phyloP scores from a whole-genome alignment of 1,140 invertebrate genomes.

The Daktulosphaira vitifoliae region DNA sequence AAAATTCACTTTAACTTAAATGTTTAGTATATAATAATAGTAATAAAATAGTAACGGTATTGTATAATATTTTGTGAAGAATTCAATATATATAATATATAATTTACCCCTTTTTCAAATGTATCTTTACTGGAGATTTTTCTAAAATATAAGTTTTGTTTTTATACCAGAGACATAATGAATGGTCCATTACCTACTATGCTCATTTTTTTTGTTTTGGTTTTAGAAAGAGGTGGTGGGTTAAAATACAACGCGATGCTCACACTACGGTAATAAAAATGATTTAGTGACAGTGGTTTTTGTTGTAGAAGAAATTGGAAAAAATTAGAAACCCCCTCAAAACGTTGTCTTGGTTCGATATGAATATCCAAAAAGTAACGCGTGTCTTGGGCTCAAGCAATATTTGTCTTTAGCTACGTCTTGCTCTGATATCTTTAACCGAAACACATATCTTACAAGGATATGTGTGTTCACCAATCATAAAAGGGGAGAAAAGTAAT shows the following conservation, averaged over 20 bases:
- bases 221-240: neutral
- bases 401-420: constrained; percentile 24
- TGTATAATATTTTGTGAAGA: no score
- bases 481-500: constrained; percentile 15
- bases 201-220: neutral
- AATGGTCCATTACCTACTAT: constrained; percentile 2
- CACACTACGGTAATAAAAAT: constrained; percentile 14
- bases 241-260: neutral
- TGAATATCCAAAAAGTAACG: constrained; percentile 1
- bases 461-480: constrained; percentile 20
- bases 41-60: no score
- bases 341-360: no score
- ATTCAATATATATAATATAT: no score
- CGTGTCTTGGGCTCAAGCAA: neutral
- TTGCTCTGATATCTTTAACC: constrained; percentile 13
- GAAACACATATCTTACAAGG: constrained; percentile 14
- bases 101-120: no score
- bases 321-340: constrained; percentile 6
- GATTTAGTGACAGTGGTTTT: constrained; percentile 15
- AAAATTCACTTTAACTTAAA: no score
- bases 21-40: no score
- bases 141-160: neutral
- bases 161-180: neutral
- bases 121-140: constrained; percentile 16
- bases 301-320: neutral